A percentile compares a stretch with the other conserved stretches of the same genome.
Conservation (phyloP, 1,140 invertebrate genomes). For the Bombus soroeensis region DNA sequence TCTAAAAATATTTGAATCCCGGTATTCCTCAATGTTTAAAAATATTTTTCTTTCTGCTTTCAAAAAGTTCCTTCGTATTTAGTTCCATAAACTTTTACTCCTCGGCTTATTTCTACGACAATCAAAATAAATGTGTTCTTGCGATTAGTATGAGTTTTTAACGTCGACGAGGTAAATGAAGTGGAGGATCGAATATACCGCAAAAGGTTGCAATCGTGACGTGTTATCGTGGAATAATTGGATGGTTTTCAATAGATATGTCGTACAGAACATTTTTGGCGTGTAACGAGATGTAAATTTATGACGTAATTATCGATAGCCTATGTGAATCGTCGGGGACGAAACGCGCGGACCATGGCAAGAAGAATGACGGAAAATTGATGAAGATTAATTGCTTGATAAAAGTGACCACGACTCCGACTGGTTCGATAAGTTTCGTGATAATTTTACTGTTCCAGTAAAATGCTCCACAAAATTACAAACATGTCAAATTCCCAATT, state of each 20-base stretch:
- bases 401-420: slow-evolving; percentile 18
- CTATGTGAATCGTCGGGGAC: slow-evolving; percentile 41
- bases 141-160: neutral
- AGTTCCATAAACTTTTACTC: neutral
- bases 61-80: neutral
- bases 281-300: slow-evolving; percentile 56
- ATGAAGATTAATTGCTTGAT: slow-evolving; percentile 49
- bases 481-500: neutral
- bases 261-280: slow-evolving; percentile 48
- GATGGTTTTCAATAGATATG: slow-evolving; percentile 48
- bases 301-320: slow-evolving; percentile 49
- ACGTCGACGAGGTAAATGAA: neutral
- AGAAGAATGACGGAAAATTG: slow-evolving; percentile 55
- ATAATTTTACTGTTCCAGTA: neutral
- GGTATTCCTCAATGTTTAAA: too few species aligned
- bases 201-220: slow-evolving; percentile 22
- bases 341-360: neutral
- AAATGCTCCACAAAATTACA: neutral
- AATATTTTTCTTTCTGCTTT: too few species aligned
- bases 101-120: neutral
- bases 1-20: too few species aligned
- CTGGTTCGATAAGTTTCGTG: slow-evolving; percentile 35
- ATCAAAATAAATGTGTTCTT: neutral
- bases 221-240: slow-evolving; percentile 30
- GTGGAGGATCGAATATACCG: neutral